Evolutionary conservation across 2,888 invertebrate species (phyloP).

Genomic region (Thymelicus lineola): DNA sequence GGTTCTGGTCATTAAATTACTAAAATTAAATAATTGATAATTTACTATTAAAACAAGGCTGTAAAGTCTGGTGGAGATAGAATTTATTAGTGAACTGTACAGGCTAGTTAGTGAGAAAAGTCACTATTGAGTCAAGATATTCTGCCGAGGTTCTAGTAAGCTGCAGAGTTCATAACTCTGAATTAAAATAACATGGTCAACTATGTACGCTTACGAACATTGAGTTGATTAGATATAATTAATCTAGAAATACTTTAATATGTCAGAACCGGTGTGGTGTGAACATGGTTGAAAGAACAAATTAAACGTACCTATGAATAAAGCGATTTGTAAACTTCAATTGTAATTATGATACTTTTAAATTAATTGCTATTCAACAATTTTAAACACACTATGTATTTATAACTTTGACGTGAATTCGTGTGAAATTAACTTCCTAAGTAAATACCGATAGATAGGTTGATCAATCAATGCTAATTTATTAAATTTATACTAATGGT

Average conservation of each 20-base stretch:
- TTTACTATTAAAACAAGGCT: too few species aligned
- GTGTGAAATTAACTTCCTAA: not conserved
- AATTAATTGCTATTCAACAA: not conserved
- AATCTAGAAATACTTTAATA: not conserved
- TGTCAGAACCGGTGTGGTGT: not conserved
- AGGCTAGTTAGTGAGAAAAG: too few species aligned
- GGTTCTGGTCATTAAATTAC: too few species aligned
- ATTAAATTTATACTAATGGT: too few species aligned
- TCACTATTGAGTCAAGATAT: too few species aligned
- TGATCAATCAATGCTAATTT: too few species aligned
- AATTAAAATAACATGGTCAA: too few species aligned
- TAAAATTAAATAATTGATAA: too few species aligned
- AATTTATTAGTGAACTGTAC: too few species aligned
- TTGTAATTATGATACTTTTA: conserved; percentile 5
- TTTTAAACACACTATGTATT: not conserved
- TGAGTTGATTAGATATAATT: not conserved
- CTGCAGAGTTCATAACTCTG: too few species aligned
- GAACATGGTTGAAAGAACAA: conserved; percentile 5
- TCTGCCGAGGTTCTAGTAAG: too few species aligned
- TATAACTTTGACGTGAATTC: not conserved
- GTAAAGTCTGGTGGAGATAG: too few species aligned
- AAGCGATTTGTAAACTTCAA: conserved; percentile 6
- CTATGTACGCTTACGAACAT: not conserved
- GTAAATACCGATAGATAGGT: not conserved
- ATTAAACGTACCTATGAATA: conserved; percentile 5